Evolutionary conservation across 2,888 invertebrate species (phyloP), one percentile per base, ranked within the genome.

Genomic region (Eretmocerus hayati): DNA sequence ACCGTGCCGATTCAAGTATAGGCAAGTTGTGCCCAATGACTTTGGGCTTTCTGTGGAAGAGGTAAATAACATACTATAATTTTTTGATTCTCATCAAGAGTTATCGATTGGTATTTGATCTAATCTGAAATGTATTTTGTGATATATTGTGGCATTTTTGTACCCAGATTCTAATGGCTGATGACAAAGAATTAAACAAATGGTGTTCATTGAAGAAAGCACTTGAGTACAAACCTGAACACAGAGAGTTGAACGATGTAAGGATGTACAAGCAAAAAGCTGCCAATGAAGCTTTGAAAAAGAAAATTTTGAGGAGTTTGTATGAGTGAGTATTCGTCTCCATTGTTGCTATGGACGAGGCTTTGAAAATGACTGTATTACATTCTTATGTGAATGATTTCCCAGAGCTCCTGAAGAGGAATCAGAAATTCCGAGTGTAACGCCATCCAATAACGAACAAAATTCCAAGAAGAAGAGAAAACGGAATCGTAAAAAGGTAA

Each of bases 161-260:
- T 56, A 56, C 54, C 19, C 63, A 93, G 90, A 93, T 99, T 62
- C 75, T 99, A 48, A 73, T 81, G 59, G 92, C 94, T 0, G 87
- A 91, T 64, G 97, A 97, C 69, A 85, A 82, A 58, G 96, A 97
- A 71, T 74, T 99, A 8, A 97, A 99, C 62, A 83, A 84, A 60
- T 99, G 97, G 99, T 92, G 87, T 58, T 90, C 94, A 0, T 72
- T 96, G 4, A 94, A 91, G 72, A 91, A 86, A 73, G 79, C 90
- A 0, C 78, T 85, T n/a, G 85, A 85, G 63, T 81, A 85, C 60
- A 78, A 87, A 23, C 81, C 88, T 0, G 84, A 85, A 5, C 75
- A 85, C 46, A 81, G 84, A 13, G 96, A 97, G 73, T 77, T 77
- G 54, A 83, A 83, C 47, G 95, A 96, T 53, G 79, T 85, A 11